Percentiles rank a stretch among this genome's conserved stretches.
phyloP scores from a whole-genome alignment of 2,797 vertebrate genomes.

The Argya squamiceps region DNA sequence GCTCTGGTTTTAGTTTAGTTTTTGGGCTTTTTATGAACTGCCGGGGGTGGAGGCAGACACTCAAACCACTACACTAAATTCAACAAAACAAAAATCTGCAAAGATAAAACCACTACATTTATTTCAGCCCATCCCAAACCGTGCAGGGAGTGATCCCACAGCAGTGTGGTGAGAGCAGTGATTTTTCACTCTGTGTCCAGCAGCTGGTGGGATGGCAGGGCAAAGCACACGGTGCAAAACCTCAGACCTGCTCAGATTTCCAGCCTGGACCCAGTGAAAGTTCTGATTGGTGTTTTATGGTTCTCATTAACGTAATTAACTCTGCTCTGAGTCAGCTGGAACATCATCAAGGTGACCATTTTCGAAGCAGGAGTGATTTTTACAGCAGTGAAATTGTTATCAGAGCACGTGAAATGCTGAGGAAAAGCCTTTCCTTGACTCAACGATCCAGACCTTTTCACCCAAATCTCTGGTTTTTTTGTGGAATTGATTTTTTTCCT shows the following conservation, averaged over 20 bases:
- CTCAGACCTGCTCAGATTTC: background rate
- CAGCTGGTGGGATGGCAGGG: background rate
- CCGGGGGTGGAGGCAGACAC: too few relatives aligned
- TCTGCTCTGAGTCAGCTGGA: background rate
- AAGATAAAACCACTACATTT: background rate
- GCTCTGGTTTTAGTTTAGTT: too few relatives aligned
- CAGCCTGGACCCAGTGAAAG: accelerated
- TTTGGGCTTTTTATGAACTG: too few relatives aligned
- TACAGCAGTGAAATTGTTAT: background rate
- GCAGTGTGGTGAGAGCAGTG: background rate
- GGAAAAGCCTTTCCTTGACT: background rate
- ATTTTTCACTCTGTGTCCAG: background rate
- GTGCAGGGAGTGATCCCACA: background rate
- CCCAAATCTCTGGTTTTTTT: background rate
- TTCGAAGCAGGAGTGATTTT: background rate
- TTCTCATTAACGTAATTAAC: background rate
- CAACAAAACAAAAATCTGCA: too few relatives aligned
- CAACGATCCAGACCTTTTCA: background rate
- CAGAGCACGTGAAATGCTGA: background rate
- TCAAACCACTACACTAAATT: too few relatives aligned
- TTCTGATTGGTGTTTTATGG: background rate
- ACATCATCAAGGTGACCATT: background rate
- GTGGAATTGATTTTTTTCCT: background rate
- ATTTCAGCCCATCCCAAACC: background rate
- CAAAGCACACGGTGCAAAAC: background rate